Percentiles rank a stretch among this genome's conserved stretches.
Evolutionary conservation across 2,113 vertebrate species (phyloP).

Genomic region (Platysteira castanea): DNA sequence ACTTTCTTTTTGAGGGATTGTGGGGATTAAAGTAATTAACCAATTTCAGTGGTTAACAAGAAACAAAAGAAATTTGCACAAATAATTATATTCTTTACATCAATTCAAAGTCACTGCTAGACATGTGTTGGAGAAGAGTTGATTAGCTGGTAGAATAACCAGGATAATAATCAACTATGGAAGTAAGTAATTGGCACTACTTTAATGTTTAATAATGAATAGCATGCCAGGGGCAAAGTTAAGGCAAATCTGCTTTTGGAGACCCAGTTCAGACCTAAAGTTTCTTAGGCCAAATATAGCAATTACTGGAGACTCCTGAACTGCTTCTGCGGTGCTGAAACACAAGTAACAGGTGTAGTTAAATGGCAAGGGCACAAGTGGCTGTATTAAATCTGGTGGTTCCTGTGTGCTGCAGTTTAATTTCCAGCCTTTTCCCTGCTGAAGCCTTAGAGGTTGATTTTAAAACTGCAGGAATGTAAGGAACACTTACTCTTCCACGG

Average conservation of each 20-base stretch:
- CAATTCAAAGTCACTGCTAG: conserved; percentile 35
- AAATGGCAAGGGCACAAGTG: neutral
- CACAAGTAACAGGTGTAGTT: conserved; percentile 43
- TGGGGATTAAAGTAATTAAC: conserved; percentile 54
- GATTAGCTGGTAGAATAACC: conserved; percentile 61
- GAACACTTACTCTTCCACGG: neutral
- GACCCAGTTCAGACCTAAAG: conserved; percentile 11
- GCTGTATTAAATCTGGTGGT: neutral
- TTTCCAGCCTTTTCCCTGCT: neutral
- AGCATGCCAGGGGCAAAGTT: conserved; percentile 45
- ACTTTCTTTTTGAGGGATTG: conserved; percentile 44
- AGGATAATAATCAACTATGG: conserved; percentile 66
- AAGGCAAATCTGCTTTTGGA: conserved; percentile 41
- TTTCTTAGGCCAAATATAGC: conserved; percentile 30
- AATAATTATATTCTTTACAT: conserved; percentile 49
- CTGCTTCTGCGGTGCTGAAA: neutral
- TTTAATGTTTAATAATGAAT: conserved; percentile 74
- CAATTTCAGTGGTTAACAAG: conserved; percentile 35
- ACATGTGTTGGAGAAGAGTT: conserved; percentile 26
- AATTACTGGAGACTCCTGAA: neutral
- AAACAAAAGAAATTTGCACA: conserved; percentile 63
- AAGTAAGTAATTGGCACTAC: conserved; percentile 68
- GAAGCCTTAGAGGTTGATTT: conserved; percentile 14
- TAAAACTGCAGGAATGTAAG: conserved; percentile 3
- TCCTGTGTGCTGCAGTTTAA: neutral